Conservation (phyloP, 2,113 vertebrate species). For the Pseudois nayaur region DNA sequence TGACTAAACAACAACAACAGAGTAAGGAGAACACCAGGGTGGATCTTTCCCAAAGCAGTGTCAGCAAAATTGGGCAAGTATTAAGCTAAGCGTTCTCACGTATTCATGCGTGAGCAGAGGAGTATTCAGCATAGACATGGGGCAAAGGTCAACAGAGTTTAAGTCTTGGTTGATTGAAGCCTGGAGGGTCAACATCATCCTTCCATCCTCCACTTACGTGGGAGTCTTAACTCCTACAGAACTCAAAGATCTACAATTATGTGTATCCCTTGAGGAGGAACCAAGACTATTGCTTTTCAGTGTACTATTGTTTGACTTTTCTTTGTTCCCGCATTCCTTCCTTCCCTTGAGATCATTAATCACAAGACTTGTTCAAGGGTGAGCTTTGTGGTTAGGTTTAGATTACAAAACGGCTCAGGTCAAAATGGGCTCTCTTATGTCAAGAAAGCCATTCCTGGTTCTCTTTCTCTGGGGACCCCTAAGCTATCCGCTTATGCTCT, state of each 20-base stretch:
- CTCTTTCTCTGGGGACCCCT: neutral
- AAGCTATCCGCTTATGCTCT: neutral
- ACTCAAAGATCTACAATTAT: neutral
- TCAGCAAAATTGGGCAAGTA: neutral
- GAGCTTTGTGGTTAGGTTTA: neutral
- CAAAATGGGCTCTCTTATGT: neutral
- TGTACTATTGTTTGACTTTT: neutral
- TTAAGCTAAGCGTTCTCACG: rapidly evolving
- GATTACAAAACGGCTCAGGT: neutral
- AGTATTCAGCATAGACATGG: neutral
- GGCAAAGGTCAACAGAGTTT: neutral
- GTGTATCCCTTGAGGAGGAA: neutral
- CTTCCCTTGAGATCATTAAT: neutral
- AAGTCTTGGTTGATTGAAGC: neutral
- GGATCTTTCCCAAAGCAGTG: neutral
- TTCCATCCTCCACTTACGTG: neutral
- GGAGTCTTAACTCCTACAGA: neutral
- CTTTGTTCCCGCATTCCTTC: neutral
- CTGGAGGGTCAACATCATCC: neutral
- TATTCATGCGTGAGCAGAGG: neutral
- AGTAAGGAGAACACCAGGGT: neutral
- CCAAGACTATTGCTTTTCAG: neutral
- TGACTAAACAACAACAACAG: neutral
- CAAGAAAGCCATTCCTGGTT: neutral
- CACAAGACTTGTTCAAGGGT: neutral